These are phyloP conservation scores for Rhipidura dahli DNA, from an alignment of 2,113 vertebrate species.

Conservation along the genomic window DNA sequence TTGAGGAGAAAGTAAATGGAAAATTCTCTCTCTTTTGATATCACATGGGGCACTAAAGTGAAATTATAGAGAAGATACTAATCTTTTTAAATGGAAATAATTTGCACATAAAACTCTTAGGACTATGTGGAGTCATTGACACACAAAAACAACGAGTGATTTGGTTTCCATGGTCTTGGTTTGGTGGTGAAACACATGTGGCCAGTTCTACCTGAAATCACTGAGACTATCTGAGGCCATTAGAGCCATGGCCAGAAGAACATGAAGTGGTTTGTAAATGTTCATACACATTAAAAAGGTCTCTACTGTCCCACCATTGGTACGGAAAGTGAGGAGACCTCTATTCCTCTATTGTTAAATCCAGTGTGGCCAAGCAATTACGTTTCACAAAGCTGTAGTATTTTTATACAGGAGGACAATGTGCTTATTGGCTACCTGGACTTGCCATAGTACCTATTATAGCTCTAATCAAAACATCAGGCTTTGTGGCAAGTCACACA, in stretches of 20 bases:
- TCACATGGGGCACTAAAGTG: neutral
- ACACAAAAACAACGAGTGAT: neutral
- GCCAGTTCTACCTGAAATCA: neutral
- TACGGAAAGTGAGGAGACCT: neutral
- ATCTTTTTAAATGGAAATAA: neutral
- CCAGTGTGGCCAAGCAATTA: neutral
- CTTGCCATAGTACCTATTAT: neutral
- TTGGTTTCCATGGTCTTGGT: neutral
- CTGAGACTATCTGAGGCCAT: neutral
- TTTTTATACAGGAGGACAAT: neutral
- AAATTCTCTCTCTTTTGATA: neutral
- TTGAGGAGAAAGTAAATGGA: neutral
- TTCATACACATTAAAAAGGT: neutral
- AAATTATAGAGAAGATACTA: neutral
- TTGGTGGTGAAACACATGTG: neutral
- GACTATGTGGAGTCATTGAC: neutral
- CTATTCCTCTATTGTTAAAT: neutral
- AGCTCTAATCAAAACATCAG: neutral
- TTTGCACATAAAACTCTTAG: neutral
- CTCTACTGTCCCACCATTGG: neutral
- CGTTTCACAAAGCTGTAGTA: neutral
- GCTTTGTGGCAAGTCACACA: neutral
- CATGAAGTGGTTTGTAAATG: neutral
- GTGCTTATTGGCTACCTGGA: neutral
- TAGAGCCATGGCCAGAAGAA: neutral